Conservation (phyloP, 2,113 vertebrate genomes). For the Gopherus flavomarginatus region DNA sequence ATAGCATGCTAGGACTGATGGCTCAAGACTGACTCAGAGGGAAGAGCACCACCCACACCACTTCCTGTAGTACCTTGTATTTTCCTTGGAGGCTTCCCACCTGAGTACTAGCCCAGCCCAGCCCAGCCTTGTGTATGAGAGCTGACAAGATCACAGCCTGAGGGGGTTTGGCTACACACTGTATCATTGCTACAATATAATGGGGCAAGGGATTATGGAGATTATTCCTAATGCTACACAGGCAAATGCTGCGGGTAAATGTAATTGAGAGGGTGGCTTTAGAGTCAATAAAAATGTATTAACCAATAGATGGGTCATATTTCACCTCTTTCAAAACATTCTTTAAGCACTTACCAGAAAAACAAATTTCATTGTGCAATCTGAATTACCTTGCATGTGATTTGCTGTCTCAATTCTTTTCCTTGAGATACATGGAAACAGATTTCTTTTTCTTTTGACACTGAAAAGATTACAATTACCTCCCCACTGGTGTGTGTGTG, state of each 20-base stretch:
- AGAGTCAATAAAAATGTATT: neutral
- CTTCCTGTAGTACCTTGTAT: accelerated
- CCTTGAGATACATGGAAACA: conserved; percentile 3
- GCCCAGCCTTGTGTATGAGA: accelerated
- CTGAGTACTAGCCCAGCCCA: accelerated
- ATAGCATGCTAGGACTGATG: neutral
- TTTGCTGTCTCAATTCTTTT: conserved; percentile 55
- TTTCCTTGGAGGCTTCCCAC: neutral
- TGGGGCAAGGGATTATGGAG: neutral
- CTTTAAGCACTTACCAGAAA: conserved; percentile 67
- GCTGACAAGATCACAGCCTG: accelerated
- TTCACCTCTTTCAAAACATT: conserved; percentile 59
- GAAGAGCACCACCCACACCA: neutral
- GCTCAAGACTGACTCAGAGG: neutral
- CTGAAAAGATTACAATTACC: neutral
- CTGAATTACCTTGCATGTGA: conserved; percentile 45
- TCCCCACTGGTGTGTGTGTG: neutral
- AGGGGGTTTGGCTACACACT: accelerated
- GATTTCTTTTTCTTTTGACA: conserved; percentile 26
- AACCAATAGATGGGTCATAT: conserved; percentile 43
- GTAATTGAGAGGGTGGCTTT: conserved; percentile 45
- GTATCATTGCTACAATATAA: accelerated
- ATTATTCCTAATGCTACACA: conserved; percentile 10
- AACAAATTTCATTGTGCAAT: conserved; percentile 59
- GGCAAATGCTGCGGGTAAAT: conserved; percentile 20